Percentiles rank a stretch among this genome's conserved stretches.
phyloP scores from a whole-genome alignment of 2,888 invertebrate genomes.

The Drosophila borborema region DNA sequence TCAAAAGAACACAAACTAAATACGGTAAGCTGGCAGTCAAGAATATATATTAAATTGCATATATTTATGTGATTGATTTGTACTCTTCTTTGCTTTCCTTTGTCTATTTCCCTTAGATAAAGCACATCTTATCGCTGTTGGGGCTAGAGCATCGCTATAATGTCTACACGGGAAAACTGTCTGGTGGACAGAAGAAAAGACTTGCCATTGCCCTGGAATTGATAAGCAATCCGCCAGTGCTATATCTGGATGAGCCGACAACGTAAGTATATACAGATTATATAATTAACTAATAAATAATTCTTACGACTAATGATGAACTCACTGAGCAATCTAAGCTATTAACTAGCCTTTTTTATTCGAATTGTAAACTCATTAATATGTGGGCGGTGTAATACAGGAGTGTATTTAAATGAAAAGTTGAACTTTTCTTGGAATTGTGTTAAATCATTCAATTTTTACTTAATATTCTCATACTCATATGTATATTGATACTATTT shows the following conservation, averaged over 20 bases:
- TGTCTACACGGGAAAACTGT: slow-evolving; percentile 90
- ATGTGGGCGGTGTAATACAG: background rate
- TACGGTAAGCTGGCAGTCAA: slow-evolving; percentile 86
- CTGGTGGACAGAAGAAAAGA: slow-evolving; percentile 94
- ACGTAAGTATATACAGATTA: slow-evolving; percentile 87
- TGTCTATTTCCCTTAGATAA: slow-evolving; percentile 87
- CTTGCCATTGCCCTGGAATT: slow-evolving; percentile 93
- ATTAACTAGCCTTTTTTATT: background rate
- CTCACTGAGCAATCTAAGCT: background rate
- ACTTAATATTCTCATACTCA: background rate
- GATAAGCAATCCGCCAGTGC: slow-evolving; percentile 93
- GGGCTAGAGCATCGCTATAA: slow-evolving; percentile 89
- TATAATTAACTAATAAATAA: slow-evolving; percentile 18
- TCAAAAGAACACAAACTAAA: slow-evolving; percentile 89
- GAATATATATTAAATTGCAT: background rate
- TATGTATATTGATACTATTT: background rate
- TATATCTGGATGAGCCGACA: slow-evolving; percentile 95
- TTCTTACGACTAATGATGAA: slow-evolving; percentile 10
- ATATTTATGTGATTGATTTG: background rate
- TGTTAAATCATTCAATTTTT: background rate
- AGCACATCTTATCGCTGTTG: slow-evolving; percentile 90
- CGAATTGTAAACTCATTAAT: background rate
- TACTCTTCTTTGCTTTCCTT: background rate
- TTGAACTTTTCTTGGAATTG: background rate
- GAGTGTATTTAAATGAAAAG: background rate